Percentiles rank a stretch among this genome's conserved stretches.
These are phyloP conservation scores for Eugnorisma glareosa DNA, from an alignment of 2,888 invertebrate species.

Conservation along the genomic window DNA sequence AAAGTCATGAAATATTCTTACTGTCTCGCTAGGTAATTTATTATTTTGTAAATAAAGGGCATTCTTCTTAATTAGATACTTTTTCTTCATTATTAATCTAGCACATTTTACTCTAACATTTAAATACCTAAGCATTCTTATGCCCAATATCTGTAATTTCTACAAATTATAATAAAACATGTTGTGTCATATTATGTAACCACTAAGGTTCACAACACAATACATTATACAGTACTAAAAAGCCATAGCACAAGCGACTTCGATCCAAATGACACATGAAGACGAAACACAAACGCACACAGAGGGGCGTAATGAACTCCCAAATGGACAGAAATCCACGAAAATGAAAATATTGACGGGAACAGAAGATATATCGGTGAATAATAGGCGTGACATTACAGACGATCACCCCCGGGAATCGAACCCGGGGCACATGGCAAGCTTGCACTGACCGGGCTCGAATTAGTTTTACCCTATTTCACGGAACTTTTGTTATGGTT, in stretches of 20 bases:
- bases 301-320: slow-evolving; percentile 78
- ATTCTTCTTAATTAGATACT: background rate
- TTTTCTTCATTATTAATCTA: background rate
- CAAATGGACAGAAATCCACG: slow-evolving; percentile 81
- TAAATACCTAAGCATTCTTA: too few species aligned
- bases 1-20: background rate
- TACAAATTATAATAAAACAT: too few species aligned
- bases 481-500: slow-evolving; percentile 85
- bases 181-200: background rate
- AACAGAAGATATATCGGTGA: slow-evolving; percentile 87
- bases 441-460: slow-evolving; percentile 74
- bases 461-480: slow-evolving; percentile 89
- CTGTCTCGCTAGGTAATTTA: background rate
- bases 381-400: slow-evolving; percentile 90
- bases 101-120: background rate
- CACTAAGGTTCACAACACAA: background rate
- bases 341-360: slow-evolving; percentile 87
- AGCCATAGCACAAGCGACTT: background rate
- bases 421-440: slow-evolving; percentile 86
- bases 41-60: background rate
- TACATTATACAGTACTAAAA: background rate
- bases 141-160: too few species aligned
- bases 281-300: slow-evolving; percentile 57
- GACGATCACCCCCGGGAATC: slow-evolving; percentile 85
- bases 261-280: slow-evolving; percentile 49